Conservation (phyloP, 1,140 invertebrate genomes). For the fruit fly (Drosophila melanogaster) region DNA sequence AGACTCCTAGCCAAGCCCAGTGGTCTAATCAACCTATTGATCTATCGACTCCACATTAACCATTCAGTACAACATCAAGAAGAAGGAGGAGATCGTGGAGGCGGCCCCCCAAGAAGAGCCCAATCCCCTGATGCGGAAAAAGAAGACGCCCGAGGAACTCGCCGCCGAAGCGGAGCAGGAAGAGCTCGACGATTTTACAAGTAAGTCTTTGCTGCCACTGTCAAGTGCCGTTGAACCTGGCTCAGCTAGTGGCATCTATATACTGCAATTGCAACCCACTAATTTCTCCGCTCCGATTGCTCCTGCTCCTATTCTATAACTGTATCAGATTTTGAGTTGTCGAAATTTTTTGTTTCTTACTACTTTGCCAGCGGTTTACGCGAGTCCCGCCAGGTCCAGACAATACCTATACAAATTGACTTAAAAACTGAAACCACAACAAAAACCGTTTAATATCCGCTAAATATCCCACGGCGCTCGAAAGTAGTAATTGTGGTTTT, state of each 20-base stretch:
- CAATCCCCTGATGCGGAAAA: slow-evolving; percentile 97
- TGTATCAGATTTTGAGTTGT: slow-evolving; percentile 41
- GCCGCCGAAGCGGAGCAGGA: slow-evolving; percentile 97
- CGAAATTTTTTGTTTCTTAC: slow-evolving; percentile 12
- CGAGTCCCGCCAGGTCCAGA: slow-evolving; percentile 13
- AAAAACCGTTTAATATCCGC: slow-evolving; percentile 30
- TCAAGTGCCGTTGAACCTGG: slow-evolving; percentile 11
- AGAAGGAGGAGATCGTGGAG: slow-evolving; percentile 95
- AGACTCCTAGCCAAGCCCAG: slow-evolving; percentile 11
- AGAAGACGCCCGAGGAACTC: slow-evolving; percentile 98
- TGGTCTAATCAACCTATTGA: slow-evolving; percentile 74
- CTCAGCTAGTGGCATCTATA: slow-evolving; percentile 41
- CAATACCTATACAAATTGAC: slow-evolving; percentile 36
- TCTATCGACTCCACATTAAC: slow-evolving; percentile 3
- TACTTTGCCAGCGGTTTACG: slow-evolving; percentile 18
- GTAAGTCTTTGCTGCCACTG: slow-evolving; percentile 87
- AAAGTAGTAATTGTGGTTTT: slow-evolving; percentile 57
- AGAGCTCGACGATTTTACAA: slow-evolving; percentile 98
- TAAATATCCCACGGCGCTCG: slow-evolving; percentile 51
- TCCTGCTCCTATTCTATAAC: slow-evolving; percentile 39
- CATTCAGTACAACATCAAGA: slow-evolving; percentile 98
- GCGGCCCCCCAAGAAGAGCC: slow-evolving; percentile 91
- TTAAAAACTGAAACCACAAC: slow-evolving; percentile 24
- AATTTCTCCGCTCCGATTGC: slow-evolving; percentile 1
- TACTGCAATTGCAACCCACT: slow-evolving; percentile 33